Percentiles rank a stretch among this genome's conserved stretches.
Conservation (phyloP, 92 coral and sea anemone genomes). For the Epizoanthus ramosus region DNA sequence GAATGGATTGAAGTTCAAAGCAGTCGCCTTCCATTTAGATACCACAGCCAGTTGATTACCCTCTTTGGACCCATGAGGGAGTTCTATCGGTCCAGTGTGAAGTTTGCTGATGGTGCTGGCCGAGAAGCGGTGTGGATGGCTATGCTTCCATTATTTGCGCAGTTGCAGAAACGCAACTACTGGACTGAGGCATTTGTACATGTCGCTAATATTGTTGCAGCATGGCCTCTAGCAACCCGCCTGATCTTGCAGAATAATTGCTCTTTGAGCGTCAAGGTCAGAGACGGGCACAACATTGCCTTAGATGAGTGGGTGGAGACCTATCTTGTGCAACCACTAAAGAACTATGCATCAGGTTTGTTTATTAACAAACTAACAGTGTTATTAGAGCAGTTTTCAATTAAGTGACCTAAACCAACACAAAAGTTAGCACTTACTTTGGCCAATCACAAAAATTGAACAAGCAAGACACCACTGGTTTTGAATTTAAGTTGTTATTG, state of each 20-base stretch:
- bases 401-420: no score
- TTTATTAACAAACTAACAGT: no score
- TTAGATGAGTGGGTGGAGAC: constrained; percentile 65
- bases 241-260: constrained; percentile 34
- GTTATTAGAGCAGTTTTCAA: no score
- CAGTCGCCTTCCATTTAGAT: constrained; percentile 20
- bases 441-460: no score
- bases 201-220: constrained; percentile 48
- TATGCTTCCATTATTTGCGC: constrained; percentile 58
- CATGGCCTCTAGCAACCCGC: constrained; percentile 61
- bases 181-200: constrained; percentile 65
- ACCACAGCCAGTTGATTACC: constrained; percentile 52
- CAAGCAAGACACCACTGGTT: no score
- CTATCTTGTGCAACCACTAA: constrained; percentile 51
- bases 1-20: constrained; percentile 23
- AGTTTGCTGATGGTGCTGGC: constrained; percentile 52
- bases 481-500: no score
- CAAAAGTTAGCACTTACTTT: no score
- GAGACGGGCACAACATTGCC: constrained; percentile 51
- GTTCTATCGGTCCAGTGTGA: constrained; percentile 30
- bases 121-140: constrained; percentile 59
- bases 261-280: constrained; percentile 46
- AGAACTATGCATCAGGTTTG: constrained; percentile 51
- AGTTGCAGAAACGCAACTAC: constrained; percentile 42
- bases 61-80: constrained; percentile 60